A percentile compares a stretch with the other conserved stretches of the same genome.
phyloP scores from a whole-genome alignment of 2,888 invertebrate species.

The Calameuta pallipes region DNA sequence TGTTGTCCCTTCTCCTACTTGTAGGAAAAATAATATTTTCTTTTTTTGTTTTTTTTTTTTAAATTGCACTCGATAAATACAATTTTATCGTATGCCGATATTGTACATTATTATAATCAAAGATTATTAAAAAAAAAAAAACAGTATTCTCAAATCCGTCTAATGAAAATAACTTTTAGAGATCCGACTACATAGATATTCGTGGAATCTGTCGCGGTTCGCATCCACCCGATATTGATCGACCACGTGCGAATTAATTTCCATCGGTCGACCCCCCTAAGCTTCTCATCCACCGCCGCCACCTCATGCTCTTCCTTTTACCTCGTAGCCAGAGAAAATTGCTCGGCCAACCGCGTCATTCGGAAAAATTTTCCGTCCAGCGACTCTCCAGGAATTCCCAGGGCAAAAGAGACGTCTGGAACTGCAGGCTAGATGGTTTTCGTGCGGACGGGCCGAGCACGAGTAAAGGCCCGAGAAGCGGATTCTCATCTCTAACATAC shows the following conservation, averaged over 20 bases:
- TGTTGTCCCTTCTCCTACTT: background rate
- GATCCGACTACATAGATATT: background rate
- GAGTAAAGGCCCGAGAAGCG: background rate
- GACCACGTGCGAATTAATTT: background rate
- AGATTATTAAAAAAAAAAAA: background rate
- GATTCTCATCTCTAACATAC: background rate
- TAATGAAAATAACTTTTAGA: background rate
- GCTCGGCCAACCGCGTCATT: background rate
- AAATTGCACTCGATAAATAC: background rate
- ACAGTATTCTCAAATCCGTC: background rate
- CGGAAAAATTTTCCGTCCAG: background rate
- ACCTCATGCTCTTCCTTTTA: background rate
- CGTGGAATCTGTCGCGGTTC: background rate
- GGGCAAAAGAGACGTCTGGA: background rate
- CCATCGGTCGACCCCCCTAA: background rate
- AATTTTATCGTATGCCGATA: background rate
- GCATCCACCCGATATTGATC: background rate
- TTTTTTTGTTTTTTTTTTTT: background rate
- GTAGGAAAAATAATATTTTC: background rate
- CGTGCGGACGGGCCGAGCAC: background rate
- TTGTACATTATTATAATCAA: background rate
- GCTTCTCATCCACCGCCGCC: background rate
- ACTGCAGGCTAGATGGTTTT: background rate
- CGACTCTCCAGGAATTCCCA: background rate
- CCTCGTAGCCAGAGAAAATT: background rate